phyloP scores from a whole-genome alignment of 2,888 invertebrate species.

The Polyploca ridens region DNA sequence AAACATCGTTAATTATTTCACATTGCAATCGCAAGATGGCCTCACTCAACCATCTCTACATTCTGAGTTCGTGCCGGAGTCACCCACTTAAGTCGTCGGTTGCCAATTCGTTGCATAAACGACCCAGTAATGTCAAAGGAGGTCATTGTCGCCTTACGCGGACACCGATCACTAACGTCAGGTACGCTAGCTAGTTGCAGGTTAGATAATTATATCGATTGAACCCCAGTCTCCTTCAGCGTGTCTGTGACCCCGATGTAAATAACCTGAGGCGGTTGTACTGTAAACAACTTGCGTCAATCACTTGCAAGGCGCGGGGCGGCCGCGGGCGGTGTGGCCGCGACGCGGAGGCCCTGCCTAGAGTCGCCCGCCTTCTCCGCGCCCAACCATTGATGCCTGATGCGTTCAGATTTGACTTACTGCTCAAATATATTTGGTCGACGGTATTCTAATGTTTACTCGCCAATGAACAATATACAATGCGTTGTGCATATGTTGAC shows the following conservation, averaged over 20 bases:
- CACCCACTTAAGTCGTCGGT: constrained; percentile 65
- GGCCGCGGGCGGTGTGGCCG: constrained; percentile 41
- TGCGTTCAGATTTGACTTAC: constrained; percentile 55
- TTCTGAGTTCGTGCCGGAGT: constrained; percentile 59
- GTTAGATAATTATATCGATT: constrained; percentile 79
- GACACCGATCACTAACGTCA: constrained; percentile 43
- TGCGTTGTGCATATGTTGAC: constrained; percentile 36
- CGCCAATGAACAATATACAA: constrained; percentile 41
- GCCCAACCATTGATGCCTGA: constrained; percentile 61
- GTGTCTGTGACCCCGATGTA: constrained; percentile 84
- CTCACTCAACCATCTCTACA: constrained; percentile 70
- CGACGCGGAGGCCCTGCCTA: constrained; percentile 34
- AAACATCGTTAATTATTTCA: constrained; percentile 35
- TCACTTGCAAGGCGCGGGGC: constrained; percentile 52
- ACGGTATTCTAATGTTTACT: constrained; percentile 42
- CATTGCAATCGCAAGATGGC: constrained; percentile 46
- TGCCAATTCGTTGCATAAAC: constrained; percentile 79
- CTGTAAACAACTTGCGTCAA: constrained; percentile 83
- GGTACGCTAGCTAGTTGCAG: constrained; percentile 49
- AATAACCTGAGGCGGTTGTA: constrained; percentile 80
- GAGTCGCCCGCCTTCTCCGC: constrained; percentile 27
- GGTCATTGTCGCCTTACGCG: constrained; percentile 78
- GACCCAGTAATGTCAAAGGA: constrained; percentile 76
- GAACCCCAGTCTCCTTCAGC: constrained; percentile 76
- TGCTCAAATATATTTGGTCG: constrained; percentile 37